These are phyloP conservation scores for Phycodurus eques DNA, from an alignment of 2,113 vertebrate genomes.

Conservation along the genomic window DNA sequence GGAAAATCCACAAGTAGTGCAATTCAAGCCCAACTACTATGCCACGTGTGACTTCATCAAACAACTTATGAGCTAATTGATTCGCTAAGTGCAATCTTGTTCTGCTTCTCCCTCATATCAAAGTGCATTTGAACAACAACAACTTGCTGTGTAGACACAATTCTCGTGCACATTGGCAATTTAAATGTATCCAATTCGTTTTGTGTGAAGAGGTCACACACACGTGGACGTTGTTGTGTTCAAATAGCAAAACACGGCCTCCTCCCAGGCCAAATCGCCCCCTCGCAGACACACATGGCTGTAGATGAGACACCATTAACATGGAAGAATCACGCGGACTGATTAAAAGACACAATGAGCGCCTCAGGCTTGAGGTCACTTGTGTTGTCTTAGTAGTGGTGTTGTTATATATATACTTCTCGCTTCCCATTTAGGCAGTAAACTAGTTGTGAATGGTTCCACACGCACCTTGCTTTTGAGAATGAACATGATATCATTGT, in stretches of 20 bases:
- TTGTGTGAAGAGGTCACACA: conserved; percentile 12
- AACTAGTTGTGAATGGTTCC: no score
- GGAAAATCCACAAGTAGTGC: no score
- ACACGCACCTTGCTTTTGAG: no score
- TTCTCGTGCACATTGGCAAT: no score
- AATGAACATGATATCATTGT: no score
- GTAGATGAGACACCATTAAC: conserved; percentile 53
- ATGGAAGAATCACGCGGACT: conserved; percentile 53
- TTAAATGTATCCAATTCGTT: conserved; percentile 40
- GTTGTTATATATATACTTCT: no score
- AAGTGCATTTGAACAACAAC: conserved; percentile 43
- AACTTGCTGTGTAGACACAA: conserved; percentile 37
- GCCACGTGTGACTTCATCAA: conserved; percentile 8
- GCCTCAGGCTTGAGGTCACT: conserved; percentile 52
- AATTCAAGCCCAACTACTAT: no score
- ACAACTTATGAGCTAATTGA: conserved; percentile 7
- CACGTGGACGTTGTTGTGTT: conserved; percentile 10
- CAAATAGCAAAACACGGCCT: conserved; percentile 3
- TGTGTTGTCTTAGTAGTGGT: not conserved
- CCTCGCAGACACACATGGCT: not conserved
- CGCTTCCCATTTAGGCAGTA: no score
- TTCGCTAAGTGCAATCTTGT: not conserved
- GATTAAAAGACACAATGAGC: conserved; percentile 35
- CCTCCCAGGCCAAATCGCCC: no score
- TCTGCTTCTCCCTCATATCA: conserved; percentile 25